Percentiles rank a stretch among this genome's conserved stretches.
Evolutionary conservation across 2,113 vertebrate genomes (phyloP).

Genomic region (Corydoras maculifer): DNA sequence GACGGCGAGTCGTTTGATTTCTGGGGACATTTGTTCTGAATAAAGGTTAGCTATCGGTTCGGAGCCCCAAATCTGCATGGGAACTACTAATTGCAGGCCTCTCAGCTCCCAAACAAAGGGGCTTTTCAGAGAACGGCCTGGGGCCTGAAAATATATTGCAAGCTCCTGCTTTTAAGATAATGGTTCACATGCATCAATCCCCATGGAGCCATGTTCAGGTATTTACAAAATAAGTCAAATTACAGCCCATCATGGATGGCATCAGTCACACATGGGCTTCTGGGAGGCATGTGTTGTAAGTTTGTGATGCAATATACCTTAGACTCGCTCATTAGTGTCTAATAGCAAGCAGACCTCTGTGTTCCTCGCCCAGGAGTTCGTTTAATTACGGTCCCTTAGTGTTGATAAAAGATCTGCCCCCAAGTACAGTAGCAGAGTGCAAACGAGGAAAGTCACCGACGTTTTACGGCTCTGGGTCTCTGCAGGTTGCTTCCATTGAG

Average conservation of each 20-base stretch:
- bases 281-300: conserved; percentile 25
- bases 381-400: conserved; percentile 11
- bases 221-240: conserved; percentile 28
- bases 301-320: conserved; percentile 37
- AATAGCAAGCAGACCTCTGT: conserved; percentile 41
- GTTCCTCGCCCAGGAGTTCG: conserved; percentile 26
- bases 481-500: conserved; percentile 11
- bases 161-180: conserved; percentile 34
- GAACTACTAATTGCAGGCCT: not conserved
- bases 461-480: conserved; percentile 48
- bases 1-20: too few relatives aligned
- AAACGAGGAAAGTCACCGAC: conserved; percentile 48
- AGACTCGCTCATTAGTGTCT: conserved; percentile 35
- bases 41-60: too few relatives aligned
- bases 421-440: conserved; percentile 36
- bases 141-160: not conserved
- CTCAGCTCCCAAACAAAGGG: not conserved
- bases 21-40: too few relatives aligned
- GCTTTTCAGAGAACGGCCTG: not conserved
- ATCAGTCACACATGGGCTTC: conserved; percentile 5
- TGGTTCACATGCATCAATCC: conserved; percentile 17
- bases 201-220: conserved; percentile 9
- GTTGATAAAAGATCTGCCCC: conserved; percentile 36
- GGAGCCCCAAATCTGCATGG: not conserved
- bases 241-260: conserved; percentile 13